These are phyloP conservation scores for Camponotus pennsylvanicus DNA, from an alignment of 1,140 invertebrate species.

Conservation along the genomic window DNA sequence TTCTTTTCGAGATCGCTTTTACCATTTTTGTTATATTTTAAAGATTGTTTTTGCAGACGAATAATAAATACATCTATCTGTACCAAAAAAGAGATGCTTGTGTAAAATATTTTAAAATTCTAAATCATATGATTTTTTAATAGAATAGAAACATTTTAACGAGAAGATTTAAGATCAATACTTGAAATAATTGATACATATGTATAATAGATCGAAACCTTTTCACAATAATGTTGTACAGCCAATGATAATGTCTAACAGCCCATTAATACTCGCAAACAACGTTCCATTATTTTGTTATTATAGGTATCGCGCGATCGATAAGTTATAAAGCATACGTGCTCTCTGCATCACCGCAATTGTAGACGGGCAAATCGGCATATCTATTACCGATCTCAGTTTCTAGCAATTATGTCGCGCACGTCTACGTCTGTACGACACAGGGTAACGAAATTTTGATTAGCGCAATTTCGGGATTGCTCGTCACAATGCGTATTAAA, in stretches of 20 bases:
- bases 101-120: not conserved
- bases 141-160: not conserved
- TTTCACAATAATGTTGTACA: constrained; percentile 5
- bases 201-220: not conserved
- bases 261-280: constrained; percentile 28
- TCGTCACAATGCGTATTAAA: constrained; percentile 37
- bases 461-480: constrained; percentile 38
- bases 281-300: constrained; percentile 35
- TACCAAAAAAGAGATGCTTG: not conserved
- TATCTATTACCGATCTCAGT: constrained; percentile 36
- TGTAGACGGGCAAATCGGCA: constrained; percentile 11
- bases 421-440: not conserved
- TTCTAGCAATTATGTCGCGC: not conserved
- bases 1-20: not conserved
- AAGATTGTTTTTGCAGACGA: too few species aligned
- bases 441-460: constrained; percentile 35
- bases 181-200: not conserved
- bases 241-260: too few species aligned
- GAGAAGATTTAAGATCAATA: constrained; percentile 15
- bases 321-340: constrained; percentile 25
- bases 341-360: constrained; percentile 7
- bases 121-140: not conserved
- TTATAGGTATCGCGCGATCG: not conserved
- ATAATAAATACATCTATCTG: not conserved
- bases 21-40: not conserved